These are phyloP conservation scores for Phataginus tetradactyla DNA, from an alignment of 2,797 vertebrate genomes.

Conservation along the genomic window DNA sequence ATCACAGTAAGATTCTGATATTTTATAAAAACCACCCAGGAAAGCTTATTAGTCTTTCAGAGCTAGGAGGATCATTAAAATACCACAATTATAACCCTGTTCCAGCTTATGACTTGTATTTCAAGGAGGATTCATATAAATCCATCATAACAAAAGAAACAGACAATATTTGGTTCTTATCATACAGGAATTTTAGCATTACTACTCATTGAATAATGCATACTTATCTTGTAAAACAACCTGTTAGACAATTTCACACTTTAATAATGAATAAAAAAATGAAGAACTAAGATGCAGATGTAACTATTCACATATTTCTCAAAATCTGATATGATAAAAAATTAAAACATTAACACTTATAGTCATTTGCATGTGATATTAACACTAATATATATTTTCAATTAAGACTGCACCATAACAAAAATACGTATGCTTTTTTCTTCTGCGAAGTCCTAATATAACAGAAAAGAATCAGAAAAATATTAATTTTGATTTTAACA, in stretches of 20 bases:
- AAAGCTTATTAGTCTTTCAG: conserved; percentile 3
- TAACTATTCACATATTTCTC: neutral
- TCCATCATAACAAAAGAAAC: neutral
- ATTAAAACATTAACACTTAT: neutral
- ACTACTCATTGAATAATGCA: neutral
- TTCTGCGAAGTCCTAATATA: conserved; percentile 12
- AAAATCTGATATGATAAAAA: conserved; percentile 23
- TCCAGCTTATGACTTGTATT: neutral
- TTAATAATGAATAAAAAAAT: conserved; percentile 50
- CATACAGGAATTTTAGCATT: neutral
- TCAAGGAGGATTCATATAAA: neutral
- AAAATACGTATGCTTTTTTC: neutral
- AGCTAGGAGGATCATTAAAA: neutral
- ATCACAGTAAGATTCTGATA: neutral
- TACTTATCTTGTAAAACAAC: conserved; percentile 26
- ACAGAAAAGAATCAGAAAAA: conserved; percentile 32
- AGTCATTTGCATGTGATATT: neutral
- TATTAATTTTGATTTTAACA: conserved; percentile 40
- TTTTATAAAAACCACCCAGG: neutral
- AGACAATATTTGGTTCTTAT: neutral
- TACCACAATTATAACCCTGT: neutral
- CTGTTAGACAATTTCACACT: neutral
- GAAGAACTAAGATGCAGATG: conserved; percentile 12
- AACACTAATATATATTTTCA: neutral
- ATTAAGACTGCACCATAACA: no score